phyloP scores from a whole-genome alignment of 2,888 invertebrate species.

The Ligdia adustata region DNA sequence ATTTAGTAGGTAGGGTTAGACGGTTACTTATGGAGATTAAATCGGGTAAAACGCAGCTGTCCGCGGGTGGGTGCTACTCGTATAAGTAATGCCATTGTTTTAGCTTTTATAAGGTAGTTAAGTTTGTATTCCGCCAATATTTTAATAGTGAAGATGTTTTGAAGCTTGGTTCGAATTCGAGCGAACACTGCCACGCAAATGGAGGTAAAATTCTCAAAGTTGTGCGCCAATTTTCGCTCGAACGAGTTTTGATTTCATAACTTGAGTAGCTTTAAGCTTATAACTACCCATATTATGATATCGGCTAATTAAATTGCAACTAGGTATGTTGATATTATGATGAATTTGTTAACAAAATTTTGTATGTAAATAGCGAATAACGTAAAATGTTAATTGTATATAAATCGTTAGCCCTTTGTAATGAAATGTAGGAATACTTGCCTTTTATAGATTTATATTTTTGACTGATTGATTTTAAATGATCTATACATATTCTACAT shows the following conservation, averaged over 20 bases:
- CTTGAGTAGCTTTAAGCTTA: constrained; percentile 56
- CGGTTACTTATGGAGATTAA: constrained; percentile 49
- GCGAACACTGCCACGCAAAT: constrained; percentile 17
- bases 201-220: constrained; percentile 11
- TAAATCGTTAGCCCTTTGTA: constrained; percentile 43
- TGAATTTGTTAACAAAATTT: constrained; percentile 62
- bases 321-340: constrained; percentile 69
- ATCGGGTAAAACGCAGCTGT: constrained; percentile 45
- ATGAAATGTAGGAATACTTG: constrained; percentile 67
- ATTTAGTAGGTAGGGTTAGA: constrained; percentile 36
- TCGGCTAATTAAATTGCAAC: constrained; percentile 44
- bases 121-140: constrained; percentile 48
- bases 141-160: constrained; percentile 36
- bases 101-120: constrained; percentile 41
- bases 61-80: constrained; percentile 45
- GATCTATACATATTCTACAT: constrained; percentile 62
- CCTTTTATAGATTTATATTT: constrained; percentile 67
- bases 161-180: constrained; percentile 19
- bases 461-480: constrained; percentile 78
- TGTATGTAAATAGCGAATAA: constrained; percentile 59
- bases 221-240: constrained; percentile 21
- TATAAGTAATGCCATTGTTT: constrained; percentile 56
- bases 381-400: constrained; percentile 47
- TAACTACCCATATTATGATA: constrained; percentile 16
- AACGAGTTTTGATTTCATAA: constrained; percentile 36